A percentile compares a stretch with the other conserved stretches of the same genome.
These are phyloP conservation scores for Euclidia mi DNA, from an alignment of 2,888 invertebrate genomes.

Conservation along the genomic window DNA sequence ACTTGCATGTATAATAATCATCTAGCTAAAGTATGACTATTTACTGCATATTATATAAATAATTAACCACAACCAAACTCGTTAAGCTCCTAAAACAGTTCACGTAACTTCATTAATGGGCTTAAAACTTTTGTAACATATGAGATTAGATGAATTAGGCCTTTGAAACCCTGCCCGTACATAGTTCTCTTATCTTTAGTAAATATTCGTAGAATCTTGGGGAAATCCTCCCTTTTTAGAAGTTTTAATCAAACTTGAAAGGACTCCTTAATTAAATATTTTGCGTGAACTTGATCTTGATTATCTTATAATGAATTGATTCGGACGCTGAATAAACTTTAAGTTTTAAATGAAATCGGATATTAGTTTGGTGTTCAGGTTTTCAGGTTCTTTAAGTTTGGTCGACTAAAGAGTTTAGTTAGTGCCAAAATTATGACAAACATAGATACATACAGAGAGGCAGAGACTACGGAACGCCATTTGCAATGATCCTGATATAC, in stretches of 20 bases:
- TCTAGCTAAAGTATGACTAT: too few species aligned
- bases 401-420: too few species aligned
- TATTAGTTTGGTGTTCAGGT: background rate
- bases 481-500: too few species aligned
- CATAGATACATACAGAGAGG: too few species aligned
- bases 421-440: too few species aligned
- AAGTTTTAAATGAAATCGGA: background rate
- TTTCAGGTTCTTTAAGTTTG: too few species aligned
- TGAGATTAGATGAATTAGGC: conserved; percentile 66
- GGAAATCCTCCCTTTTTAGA: conserved; percentile 20
- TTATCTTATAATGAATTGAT: conserved; percentile 21
- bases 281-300: conserved; percentile 25
- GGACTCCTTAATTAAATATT: conserved; percentile 29
- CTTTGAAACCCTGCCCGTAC: conserved; percentile 29
- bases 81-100: conserved; percentile 69
- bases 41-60: conserved; percentile 33
- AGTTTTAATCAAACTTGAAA: conserved; percentile 28
- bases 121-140: conserved; percentile 64
- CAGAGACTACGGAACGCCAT: too few species aligned
- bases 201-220: conserved; percentile 20
- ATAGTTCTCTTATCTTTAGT: conserved; percentile 20
- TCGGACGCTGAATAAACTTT: conserved; percentile 1
- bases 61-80: conserved; percentile 58
- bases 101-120: conserved; percentile 65
- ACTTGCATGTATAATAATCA: too few species aligned